Evolutionary conservation across 2,113 vertebrate species (phyloP), one percentile per base, ranked within the genome.

Genomic region (Saimiri boliviensis): DNA sequence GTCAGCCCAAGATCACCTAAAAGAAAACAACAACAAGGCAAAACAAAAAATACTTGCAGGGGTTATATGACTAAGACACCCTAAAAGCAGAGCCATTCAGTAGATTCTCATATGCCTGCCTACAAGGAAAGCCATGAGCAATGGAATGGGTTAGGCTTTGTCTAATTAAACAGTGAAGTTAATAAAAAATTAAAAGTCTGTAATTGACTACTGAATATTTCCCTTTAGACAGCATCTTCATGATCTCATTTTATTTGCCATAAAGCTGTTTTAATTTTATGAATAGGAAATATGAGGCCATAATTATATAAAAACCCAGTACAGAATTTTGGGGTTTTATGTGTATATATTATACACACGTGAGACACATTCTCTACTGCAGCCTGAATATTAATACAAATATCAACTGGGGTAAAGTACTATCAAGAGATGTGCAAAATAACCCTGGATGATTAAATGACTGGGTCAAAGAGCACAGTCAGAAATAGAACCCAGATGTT

Each of bases 1-100:
- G 91, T 98, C 96, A 95, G 97, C 97, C 97, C 89, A 84, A 98
- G 80, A 98, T 94, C 97, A 96, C n/a, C 77, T 40, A n/a, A 89
- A 40, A 96, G 17, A 98, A 96, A 84, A 49, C 60, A 63, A 63
- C 27, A 96, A 91, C 79, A 86, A 77, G 88, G n/a, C 93, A 35
- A 98, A 98, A 96, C 93, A 93, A 63, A 88, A 96, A 96, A 76
- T 30, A 96, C 86, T 56, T 19, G 6, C 74, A 91, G 91, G 95
- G 96, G 92, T 74, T 54, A 95, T 94, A 89, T n/a, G 80, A 82
- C 86, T 91, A 97, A 97, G 97, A 98, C 25, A 97, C 84, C 91
- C 92, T 83, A 80, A 92, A 93, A 96, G 93, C 95, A 95, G 58
- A 94, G 97, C 93, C 40, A 74, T 73, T 77, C 92, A 60, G 47